These are phyloP conservation scores for Microchirus variegatus DNA, from an alignment of 2,797 vertebrate genomes.

Conservation along the genomic window DNA sequence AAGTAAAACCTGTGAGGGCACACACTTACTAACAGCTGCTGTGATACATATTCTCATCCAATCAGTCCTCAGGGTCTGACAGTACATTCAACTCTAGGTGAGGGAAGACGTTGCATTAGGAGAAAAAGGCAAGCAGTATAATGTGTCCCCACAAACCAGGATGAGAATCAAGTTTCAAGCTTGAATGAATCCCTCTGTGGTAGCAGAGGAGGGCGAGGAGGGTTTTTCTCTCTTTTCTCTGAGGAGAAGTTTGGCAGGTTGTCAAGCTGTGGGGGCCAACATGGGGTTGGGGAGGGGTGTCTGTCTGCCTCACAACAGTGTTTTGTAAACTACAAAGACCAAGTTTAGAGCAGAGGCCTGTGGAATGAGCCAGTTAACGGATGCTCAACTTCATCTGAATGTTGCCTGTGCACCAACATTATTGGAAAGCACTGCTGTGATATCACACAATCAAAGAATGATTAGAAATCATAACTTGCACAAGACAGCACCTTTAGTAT, in stretches of 20 bases:
- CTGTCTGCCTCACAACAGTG: constrained; percentile 20
- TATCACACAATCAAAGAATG: no score
- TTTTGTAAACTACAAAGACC: constrained; percentile 19
- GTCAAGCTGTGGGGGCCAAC: constrained; percentile 40
- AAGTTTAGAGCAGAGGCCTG: background rate
- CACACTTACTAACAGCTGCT: no score
- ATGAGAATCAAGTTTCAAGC: constrained; percentile 1
- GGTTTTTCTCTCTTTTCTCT: constrained; percentile 2
- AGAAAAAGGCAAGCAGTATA: background rate
- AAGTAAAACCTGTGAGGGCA: no score
- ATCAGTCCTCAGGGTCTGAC: no score
- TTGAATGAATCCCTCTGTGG: constrained; percentile 20
- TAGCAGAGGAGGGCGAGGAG: constrained; percentile 6
- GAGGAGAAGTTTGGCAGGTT: constrained; percentile 37
- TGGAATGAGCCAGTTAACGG: no score
- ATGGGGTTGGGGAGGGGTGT: constrained; percentile 10
- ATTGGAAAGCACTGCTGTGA: no score
- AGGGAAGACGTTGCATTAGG: background rate
- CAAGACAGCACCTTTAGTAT: no score
- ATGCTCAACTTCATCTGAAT: no score
- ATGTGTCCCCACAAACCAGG: constrained; percentile 4
- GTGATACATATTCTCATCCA: no score
- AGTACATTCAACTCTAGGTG: background rate
- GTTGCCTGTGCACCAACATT: no score
- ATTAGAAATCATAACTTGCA: no score